Percentiles rank a stretch among this genome's conserved stretches.
These are phyloP conservation scores for Yponomeuta sedellus DNA, from an alignment of 2,888 invertebrate species.

Conservation along the genomic window DNA sequence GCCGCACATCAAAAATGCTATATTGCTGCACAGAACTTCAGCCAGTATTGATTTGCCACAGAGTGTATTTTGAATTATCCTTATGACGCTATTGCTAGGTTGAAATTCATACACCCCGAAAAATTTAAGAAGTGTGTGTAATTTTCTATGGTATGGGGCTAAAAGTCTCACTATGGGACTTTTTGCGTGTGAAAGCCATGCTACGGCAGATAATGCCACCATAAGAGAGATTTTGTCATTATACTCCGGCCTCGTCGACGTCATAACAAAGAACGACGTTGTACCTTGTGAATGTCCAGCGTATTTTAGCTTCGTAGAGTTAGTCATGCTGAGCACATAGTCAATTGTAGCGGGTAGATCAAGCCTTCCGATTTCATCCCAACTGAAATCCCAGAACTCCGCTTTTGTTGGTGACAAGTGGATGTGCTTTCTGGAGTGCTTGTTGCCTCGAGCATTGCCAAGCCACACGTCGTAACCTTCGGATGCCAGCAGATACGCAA, in stretches of 20 bases:
- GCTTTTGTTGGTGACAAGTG: slow-evolving; percentile 35
- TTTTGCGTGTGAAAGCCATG: slow-evolving; percentile 70
- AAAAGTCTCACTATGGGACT: slow-evolving; percentile 37
- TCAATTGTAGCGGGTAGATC: slow-evolving; percentile 85
- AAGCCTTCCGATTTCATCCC: slow-evolving; percentile 81
- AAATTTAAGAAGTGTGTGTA: background rate
- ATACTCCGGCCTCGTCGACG: slow-evolving; percentile 70
- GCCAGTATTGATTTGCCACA: slow-evolving; percentile 14
- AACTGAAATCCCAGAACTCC: slow-evolving; percentile 79
- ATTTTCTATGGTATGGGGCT: slow-evolving; percentile 27
- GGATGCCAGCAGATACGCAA: slow-evolving; percentile 16
- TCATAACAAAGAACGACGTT: slow-evolving; percentile 76
- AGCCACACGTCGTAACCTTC: slow-evolving; percentile 21
- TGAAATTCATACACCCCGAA: slow-evolving; percentile 14
- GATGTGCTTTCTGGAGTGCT: slow-evolving; percentile 65
- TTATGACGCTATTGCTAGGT: slow-evolving; percentile 5
- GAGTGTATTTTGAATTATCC: background rate
- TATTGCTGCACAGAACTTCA: slow-evolving; percentile 18
- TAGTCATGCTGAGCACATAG: slow-evolving; percentile 70
- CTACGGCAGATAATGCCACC: slow-evolving; percentile 78
- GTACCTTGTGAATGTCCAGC: slow-evolving; percentile 84
- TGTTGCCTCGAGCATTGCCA: slow-evolving; percentile 19
- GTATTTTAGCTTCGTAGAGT: slow-evolving; percentile 76
- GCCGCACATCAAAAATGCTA: slow-evolving; percentile 24
- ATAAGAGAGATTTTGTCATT: slow-evolving; percentile 73